These are phyloP conservation scores for Strongylocentrotus purpuratus DNA, from an alignment of 35 echinoderm and acorn worm genomes.

Conservation along the genomic window DNA sequence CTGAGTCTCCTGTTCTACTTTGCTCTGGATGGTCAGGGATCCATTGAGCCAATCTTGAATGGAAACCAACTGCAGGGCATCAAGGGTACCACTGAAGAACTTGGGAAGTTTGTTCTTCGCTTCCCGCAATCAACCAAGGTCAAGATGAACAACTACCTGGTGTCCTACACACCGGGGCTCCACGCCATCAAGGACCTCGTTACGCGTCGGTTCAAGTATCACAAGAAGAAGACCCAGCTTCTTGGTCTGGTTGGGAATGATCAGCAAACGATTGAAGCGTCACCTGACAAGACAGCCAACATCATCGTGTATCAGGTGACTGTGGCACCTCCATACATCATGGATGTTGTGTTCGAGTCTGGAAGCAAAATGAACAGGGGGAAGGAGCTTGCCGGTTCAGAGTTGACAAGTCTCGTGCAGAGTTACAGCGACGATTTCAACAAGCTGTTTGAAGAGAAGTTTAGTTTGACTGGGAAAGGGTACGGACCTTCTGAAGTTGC, in stretches of 20 bases:
- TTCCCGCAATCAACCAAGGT: conserved; percentile 70
- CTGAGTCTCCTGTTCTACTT: conserved; percentile 84
- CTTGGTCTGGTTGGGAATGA: conserved; percentile 85
- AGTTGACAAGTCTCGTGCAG: conserved; percentile 65
- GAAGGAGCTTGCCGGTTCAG: conserved; percentile 49
- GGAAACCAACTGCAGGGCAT: conserved; percentile 69
- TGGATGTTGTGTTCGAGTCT: conserved; percentile 96
- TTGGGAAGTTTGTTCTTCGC: conserved; percentile 82
- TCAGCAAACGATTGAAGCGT: conserved; percentile 58
- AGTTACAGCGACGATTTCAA: conserved; percentile 70
- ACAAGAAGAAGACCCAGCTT: conserved; percentile 57
- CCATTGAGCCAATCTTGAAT: conserved; percentile 61
- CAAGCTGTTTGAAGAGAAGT: conserved; percentile 74
- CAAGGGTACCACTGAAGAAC: conserved; percentile 71
- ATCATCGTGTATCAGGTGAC: conserved; percentile 93
- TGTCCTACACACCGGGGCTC: conserved; percentile 80
- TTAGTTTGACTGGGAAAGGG: conserved; percentile 75
- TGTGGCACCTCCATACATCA: conserved; percentile 80
- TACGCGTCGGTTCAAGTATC: conserved; percentile 59
- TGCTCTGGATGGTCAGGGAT: conserved; percentile 86
- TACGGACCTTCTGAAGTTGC: conserved; percentile 65
- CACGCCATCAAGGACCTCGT: conserved; percentile 82
- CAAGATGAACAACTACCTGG: conserved; percentile 73
- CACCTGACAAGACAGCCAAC: conserved; percentile 73
- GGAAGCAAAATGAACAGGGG: conserved; percentile 56